Evolutionary conservation across 2,113 vertebrate species (phyloP).

Genomic region (Xyliphius kryptos): DNA sequence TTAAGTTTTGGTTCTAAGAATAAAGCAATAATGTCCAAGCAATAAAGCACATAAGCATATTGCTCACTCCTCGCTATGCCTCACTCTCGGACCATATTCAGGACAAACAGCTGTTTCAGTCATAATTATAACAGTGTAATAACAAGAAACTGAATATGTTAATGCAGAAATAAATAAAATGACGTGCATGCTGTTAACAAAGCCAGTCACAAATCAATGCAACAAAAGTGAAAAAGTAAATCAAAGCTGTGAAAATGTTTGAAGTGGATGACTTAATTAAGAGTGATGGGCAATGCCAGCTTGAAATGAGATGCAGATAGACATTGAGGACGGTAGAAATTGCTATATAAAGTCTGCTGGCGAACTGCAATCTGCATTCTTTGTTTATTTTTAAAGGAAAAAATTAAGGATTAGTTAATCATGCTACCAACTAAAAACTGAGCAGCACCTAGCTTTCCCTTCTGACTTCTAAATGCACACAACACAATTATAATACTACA

Average conservation of each 20-base stretch:
- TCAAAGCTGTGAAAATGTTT: constrained; percentile 24
- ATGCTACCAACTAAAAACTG: constrained; percentile 21
- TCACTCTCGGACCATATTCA: constrained; percentile 24
- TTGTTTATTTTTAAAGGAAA: no score
- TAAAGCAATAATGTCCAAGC: constrained; percentile 5
- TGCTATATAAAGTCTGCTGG: no score
- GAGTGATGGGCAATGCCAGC: constrained; percentile 14
- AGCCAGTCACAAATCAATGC: constrained; percentile 14
- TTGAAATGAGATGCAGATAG: constrained; percentile 17
- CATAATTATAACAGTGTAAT: constrained; percentile 17
- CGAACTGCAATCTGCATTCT: no score
- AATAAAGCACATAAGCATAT: constrained; percentile 1
- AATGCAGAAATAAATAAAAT: constrained; percentile 22
- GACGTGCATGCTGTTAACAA: constrained; percentile 26
- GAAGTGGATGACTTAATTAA: constrained; percentile 18
- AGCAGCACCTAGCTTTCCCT: constrained; percentile 29
- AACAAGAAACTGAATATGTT: constrained; percentile 24
- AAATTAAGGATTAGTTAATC: constrained; percentile 21
- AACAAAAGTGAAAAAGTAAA: constrained; percentile 30
- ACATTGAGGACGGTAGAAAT: no score
- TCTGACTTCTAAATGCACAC: background rate
- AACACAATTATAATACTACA: no score
- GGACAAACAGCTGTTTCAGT: constrained; percentile 15
- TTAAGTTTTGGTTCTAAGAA: background rate
- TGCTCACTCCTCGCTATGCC: constrained; percentile 5